phyloP scores from a whole-genome alignment of 2,797 vertebrate genomes.

The Gymnoscopelus microlampas region DNA sequence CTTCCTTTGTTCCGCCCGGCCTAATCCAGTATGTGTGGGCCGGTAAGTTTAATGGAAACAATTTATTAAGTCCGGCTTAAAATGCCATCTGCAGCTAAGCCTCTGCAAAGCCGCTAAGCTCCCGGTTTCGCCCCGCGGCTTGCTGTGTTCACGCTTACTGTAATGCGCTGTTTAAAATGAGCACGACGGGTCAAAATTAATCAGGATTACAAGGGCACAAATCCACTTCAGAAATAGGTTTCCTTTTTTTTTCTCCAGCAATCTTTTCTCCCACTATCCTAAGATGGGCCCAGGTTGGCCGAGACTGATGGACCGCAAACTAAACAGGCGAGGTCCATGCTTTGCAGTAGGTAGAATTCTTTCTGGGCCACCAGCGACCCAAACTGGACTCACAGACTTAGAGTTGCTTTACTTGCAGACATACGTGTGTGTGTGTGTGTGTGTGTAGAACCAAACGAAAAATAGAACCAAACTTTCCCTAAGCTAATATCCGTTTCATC shows the following conservation, averaged over 20 bases:
- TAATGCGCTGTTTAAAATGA: constrained; percentile 89
- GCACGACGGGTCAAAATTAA: constrained; percentile 90
- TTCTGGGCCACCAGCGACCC: too few relatives aligned
- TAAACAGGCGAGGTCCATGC: constrained; percentile 35
- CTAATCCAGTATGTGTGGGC: constrained; percentile 88
- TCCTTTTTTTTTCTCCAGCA: constrained; percentile 62
- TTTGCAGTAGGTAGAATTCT: too few relatives aligned
- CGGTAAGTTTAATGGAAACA: constrained; percentile 90
- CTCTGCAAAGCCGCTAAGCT: constrained; percentile 86
- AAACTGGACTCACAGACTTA: too few relatives aligned
- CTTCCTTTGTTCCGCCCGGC: constrained; percentile 81
- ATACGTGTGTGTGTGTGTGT: too few relatives aligned
- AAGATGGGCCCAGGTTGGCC: constrained; percentile 77
- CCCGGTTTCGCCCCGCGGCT: constrained; percentile 82
- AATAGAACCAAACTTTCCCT: too few relatives aligned
- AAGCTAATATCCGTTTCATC: too few relatives aligned
- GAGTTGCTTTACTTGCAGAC: too few relatives aligned
- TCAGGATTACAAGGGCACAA: constrained; percentile 88
- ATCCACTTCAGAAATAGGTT: constrained; percentile 89
- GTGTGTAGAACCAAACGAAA: too few relatives aligned
- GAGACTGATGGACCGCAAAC: constrained; percentile 42
- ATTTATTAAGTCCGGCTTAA: constrained; percentile 90
- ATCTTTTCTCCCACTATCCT: constrained; percentile 79
- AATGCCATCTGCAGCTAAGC: constrained; percentile 90
- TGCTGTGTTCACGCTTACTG: constrained; percentile 84